Conservation (phyloP, 2,113 vertebrate genomes). For the Hippocampus barbouri region DNA sequence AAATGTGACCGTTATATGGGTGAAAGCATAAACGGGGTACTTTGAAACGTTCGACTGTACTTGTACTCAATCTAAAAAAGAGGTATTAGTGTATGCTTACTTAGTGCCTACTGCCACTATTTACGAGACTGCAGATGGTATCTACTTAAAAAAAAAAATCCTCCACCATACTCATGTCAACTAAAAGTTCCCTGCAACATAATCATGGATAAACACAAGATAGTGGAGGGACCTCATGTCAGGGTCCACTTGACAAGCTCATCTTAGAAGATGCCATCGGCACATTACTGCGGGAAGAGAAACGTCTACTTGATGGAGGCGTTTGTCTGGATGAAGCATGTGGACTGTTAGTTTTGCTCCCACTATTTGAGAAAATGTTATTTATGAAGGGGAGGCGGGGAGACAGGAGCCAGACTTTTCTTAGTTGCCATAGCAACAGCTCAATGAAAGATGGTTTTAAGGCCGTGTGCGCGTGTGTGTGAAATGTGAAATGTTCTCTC, state of each 20-base stretch:
- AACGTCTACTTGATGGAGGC: not conserved
- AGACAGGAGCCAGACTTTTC: conserved; percentile 29
- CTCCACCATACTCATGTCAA: no score
- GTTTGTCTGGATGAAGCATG: not conserved
- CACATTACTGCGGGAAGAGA: not conserved
- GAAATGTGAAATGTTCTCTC: conserved; percentile 8
- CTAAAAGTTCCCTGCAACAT: not conserved
- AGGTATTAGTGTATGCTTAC: no score
- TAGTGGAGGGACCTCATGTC: not conserved
- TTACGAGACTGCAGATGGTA: no score
- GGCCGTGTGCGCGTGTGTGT: conserved; percentile 4
- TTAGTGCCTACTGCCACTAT: no score
- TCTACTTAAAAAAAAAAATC: no score
- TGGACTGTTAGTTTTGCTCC: not conserved
- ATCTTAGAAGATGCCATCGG: not conserved
- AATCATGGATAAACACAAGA: not conserved
- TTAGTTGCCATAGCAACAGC: conserved; percentile 61
- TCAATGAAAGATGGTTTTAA: conserved; percentile 33
- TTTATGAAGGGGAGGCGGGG: conserved; percentile 13
- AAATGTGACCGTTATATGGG: no score
- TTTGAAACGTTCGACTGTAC: no score
- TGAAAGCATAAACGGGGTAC: no score
- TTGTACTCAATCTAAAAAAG: no score
- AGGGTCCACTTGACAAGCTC: not conserved
- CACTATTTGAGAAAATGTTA: not conserved